Evolutionary conservation across 2,797 vertebrate genomes (phyloP).

Genomic region (Argentina silus): DNA sequence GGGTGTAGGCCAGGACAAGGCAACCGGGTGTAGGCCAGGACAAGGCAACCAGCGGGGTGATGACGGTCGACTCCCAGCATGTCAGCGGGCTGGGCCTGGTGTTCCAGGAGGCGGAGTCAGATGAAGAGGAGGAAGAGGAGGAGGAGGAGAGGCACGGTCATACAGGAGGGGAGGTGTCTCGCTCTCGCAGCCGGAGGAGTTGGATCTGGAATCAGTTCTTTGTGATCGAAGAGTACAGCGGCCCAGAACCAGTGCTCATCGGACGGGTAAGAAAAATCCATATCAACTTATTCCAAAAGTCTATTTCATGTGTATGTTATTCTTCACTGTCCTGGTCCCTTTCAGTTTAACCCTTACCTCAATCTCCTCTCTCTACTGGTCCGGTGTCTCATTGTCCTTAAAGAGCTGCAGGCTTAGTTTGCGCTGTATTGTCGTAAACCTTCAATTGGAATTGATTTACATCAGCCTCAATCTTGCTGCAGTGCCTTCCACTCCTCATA

Average conservation of each 20-base stretch:
- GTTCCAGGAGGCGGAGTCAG: slow-evolving; percentile 76
- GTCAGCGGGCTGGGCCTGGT: slow-evolving; percentile 69
- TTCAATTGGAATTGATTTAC: slow-evolving; percentile 70
- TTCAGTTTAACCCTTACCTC: background rate
- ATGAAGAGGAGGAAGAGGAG: slow-evolving; percentile 43
- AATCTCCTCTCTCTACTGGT: too few species aligned
- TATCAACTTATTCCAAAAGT: too few species aligned
- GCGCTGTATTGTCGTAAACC: slow-evolving; percentile 45
- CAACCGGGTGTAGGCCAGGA: slow-evolving; percentile 61
- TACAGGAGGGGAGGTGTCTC: slow-evolving; percentile 57
- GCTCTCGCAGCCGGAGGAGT: slow-evolving; percentile 86
- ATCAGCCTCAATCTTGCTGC: slow-evolving; percentile 29
- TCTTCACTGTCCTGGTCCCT: background rate
- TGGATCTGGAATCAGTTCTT: slow-evolving; percentile 98
- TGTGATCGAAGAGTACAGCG: slow-evolving; percentile 92
- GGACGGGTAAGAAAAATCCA: slow-evolving; percentile 83
- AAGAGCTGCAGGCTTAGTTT: slow-evolving; percentile 22
- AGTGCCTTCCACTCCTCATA: slow-evolving; percentile 59
- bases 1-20: slow-evolving; percentile 51
- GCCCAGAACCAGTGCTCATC: slow-evolving; percentile 91
- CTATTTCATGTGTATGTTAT: slow-evolving; percentile 42
- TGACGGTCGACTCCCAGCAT: slow-evolving; percentile 47
- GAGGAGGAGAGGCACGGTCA: slow-evolving; percentile 3
- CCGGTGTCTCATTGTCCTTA: slow-evolving; percentile 23
- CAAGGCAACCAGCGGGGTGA: slow-evolving; percentile 56